phyloP scores from a whole-genome alignment of 2,797 vertebrate species.

The Gila robusta region DNA sequence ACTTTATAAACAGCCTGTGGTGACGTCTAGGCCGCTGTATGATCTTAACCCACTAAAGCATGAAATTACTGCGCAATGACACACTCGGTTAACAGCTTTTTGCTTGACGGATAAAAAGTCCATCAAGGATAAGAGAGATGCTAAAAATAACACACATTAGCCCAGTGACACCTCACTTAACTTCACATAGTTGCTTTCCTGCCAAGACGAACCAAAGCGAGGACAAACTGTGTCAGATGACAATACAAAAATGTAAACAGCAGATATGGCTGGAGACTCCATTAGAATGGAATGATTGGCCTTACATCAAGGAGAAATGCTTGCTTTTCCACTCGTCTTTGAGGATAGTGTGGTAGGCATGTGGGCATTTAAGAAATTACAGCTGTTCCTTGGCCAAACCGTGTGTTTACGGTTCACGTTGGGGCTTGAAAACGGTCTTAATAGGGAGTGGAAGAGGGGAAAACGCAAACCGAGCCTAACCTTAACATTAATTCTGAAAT shows the following conservation, averaged over 20 bases:
- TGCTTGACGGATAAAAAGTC: conserved; percentile 30
- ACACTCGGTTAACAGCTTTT: conserved; percentile 21
- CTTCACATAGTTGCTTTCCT: conserved; percentile 32
- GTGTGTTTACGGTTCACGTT: conserved; percentile 52
- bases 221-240: conserved; percentile 27
- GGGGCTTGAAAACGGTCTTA: conserved; percentile 50
- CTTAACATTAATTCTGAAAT: conserved; percentile 57
- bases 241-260: conserved; percentile 38
- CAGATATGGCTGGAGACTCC: conserved; percentile 15
- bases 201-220: conserved; percentile 1
- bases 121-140: conserved; percentile 29
- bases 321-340: conserved; percentile 50
- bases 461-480: conserved; percentile 50
- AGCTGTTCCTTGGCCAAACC: conserved; percentile 49
- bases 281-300: conserved; percentile 14
- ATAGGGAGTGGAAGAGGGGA: conserved; percentile 39
- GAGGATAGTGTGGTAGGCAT: conserved; percentile 44
- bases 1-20: conserved; percentile 42
- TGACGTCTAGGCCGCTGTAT: conserved; percentile 32
- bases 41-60: conserved; percentile 43
- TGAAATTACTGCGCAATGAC: conserved; percentile 40
- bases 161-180: conserved; percentile 36
- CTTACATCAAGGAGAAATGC: conserved; percentile 16
- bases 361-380: conserved; percentile 57
- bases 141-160: conserved; percentile 50